A percentile compares a stretch with the other conserved stretches of the same genome.
phyloP scores from a whole-genome alignment of 2,888 invertebrate species.

The Lordiphosa andalusiaca region DNA sequence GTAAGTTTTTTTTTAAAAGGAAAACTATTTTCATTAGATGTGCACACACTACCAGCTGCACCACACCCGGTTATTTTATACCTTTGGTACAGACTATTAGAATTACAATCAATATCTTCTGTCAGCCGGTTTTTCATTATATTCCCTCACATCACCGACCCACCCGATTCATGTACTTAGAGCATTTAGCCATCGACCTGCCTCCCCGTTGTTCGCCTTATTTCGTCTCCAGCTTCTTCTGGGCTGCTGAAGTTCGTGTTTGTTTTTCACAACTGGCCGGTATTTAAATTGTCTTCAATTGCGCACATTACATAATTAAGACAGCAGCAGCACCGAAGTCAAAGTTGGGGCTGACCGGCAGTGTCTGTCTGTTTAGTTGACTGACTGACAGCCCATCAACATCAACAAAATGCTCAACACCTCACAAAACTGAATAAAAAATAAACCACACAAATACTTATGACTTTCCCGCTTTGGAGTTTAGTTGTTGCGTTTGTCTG shows the following conservation, averaged over 20 bases:
- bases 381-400: constrained; percentile 69
- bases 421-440: constrained; percentile 29
- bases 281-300: constrained; percentile 73
- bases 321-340: constrained; percentile 43
- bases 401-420: constrained; percentile 63
- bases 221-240: constrained; percentile 16
- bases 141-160: too few species aligned
- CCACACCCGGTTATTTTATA: too few species aligned
- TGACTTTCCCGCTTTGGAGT: constrained; percentile 42
- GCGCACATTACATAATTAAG: constrained; percentile 72
- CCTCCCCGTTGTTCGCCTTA: constrained; percentile 11
- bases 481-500: constrained; percentile 30
- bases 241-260: constrained; percentile 48
- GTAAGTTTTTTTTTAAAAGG: too few species aligned
- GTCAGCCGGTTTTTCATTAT: too few species aligned
- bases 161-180: constrained; percentile 1
- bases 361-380: constrained; percentile 36
- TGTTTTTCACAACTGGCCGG: constrained; percentile 67
- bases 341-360: constrained; percentile 18
- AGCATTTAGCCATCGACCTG: constrained; percentile 24
- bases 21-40: too few species aligned
- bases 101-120: too few species aligned
- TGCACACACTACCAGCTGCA: too few species aligned
- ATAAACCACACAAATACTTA: constrained; percentile 6
- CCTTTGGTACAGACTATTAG: too few species aligned